Percentiles rank a stretch among this genome's conserved stretches.
phyloP scores from a whole-genome alignment of 2,797 vertebrate genomes.

The Hemitrygon akajei region DNA sequence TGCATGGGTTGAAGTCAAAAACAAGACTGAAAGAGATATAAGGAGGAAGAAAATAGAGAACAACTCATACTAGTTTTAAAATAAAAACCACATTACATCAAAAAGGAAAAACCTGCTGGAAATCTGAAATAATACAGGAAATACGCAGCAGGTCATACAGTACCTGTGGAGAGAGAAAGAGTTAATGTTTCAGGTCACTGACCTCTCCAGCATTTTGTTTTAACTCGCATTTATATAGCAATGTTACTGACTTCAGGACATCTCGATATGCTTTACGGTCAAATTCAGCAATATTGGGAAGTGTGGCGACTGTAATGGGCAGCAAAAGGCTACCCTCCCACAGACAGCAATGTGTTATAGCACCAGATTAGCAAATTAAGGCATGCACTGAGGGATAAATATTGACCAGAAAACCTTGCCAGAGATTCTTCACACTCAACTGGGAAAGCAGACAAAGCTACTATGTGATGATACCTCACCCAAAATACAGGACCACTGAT shows the following conservation, averaged over 20 bases:
- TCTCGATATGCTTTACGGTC: neutral
- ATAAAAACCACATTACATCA: neutral
- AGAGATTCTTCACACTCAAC: neutral
- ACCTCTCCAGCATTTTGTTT: too few relatives aligned
- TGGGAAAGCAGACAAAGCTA: neutral
- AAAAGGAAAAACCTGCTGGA: too few relatives aligned
- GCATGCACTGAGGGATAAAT: neutral
- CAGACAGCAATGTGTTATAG: neutral
- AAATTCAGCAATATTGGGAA: neutral
- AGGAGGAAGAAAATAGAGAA: neutral
- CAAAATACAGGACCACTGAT: too few relatives aligned
- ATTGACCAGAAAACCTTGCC: neutral
- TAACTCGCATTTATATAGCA: neutral
- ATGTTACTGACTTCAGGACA: neutral
- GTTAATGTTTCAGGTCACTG: too few relatives aligned
- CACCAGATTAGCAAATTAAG: neutral
- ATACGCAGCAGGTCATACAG: too few relatives aligned
- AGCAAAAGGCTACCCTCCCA: neutral
- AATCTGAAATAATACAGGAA: too few relatives aligned
- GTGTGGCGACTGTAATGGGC: neutral
- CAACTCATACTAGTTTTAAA: too few relatives aligned
- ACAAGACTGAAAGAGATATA: neutral
- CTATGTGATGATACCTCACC: neutral
- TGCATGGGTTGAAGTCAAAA: neutral
- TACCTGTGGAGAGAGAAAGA: too few relatives aligned